Evolutionary conservation across 2,797 vertebrate genomes (phyloP), one percentile per base, ranked within the genome.

Genomic region (Periophthalmus magnuspinnatus): DNA sequence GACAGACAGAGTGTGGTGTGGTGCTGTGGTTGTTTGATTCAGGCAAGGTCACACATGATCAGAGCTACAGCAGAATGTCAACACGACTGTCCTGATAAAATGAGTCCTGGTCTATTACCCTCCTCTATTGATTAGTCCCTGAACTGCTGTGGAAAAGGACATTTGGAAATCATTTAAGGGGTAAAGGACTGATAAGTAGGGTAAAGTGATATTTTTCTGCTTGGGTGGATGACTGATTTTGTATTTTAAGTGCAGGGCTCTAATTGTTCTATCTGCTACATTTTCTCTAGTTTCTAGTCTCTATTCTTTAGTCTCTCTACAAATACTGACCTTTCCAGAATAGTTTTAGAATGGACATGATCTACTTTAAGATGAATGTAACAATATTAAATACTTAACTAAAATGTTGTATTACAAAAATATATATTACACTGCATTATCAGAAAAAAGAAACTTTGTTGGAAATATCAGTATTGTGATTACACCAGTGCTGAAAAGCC

Each of bases 31-130:
- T 54, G 65, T 70, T 62, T 69, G 38, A 28, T 61, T 71, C 61
- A 66, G n/a, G 65, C 36, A 28, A 58, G 36, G 68, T 79, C 62
- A 54, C 65, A 67, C 65, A 70, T 66, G 72, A 59, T 24, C 62
- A 62, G 19, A 50, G 48, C 34, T 61, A 34, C 59, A 52, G 41
- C 19, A 65, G 74, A 72, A 63, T 65, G 65, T 71, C 63, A 74
- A 60, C 66, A 67, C n/a, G 16, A 14, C 34, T 14, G 41, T 45
- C 11, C 24, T 67, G 57, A 59, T 63, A 52, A 50, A 55, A 68
- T 69, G 21, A 63, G 57, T 47, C 24, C 41, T 9, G 21, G 57
- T 61, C 14, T 61, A 63, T 62, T 21, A 14, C 16, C 62, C 52
- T 34, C 57, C 45, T 57, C 11, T 17, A 28, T 41, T 41, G 22